These are phyloP conservation scores for Trileptium ribeirensis DNA, from an alignment of 2,888 invertebrate genomes.

Conservation along the genomic window DNA sequence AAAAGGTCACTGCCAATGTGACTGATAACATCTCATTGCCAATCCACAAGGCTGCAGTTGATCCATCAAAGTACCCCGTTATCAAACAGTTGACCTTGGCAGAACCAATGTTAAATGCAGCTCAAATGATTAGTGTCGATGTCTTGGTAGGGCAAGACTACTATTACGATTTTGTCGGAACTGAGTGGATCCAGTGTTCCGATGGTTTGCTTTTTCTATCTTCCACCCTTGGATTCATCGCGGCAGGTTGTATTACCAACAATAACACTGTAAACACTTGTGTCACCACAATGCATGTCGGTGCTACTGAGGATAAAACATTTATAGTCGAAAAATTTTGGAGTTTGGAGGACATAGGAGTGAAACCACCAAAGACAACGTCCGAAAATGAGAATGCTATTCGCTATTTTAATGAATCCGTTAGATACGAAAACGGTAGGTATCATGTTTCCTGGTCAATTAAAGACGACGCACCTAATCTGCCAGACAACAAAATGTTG, in stretches of 20 bases:
- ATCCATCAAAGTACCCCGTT: not conserved
- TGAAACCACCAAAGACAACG: not conserved
- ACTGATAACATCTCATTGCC: not conserved
- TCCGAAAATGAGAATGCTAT: not conserved
- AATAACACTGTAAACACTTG: not conserved
- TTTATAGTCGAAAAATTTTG: not conserved
- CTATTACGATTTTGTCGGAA: not conserved
- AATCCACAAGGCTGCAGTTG: not conserved
- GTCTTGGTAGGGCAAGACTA: conserved; percentile 1
- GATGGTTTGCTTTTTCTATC: conserved; percentile 1
- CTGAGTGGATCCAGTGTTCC: not conserved
- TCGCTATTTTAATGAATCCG: not conserved
- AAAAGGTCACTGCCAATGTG: not conserved
- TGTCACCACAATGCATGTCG: not conserved
- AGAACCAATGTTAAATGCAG: not conserved
- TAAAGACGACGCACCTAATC: not conserved
- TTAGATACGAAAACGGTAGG: not conserved
- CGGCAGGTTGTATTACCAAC: not conserved
- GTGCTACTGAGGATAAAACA: not conserved
- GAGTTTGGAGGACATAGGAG: not conserved
- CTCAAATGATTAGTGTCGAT: not conserved
- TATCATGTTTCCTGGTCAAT: not conserved
- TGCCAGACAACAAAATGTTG: not conserved
- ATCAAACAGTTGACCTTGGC: not conserved
- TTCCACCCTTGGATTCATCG: not conserved